Evolutionary conservation across 1,140 invertebrate species (phyloP).

Genomic region (Odontomachus brunneus): DNA sequence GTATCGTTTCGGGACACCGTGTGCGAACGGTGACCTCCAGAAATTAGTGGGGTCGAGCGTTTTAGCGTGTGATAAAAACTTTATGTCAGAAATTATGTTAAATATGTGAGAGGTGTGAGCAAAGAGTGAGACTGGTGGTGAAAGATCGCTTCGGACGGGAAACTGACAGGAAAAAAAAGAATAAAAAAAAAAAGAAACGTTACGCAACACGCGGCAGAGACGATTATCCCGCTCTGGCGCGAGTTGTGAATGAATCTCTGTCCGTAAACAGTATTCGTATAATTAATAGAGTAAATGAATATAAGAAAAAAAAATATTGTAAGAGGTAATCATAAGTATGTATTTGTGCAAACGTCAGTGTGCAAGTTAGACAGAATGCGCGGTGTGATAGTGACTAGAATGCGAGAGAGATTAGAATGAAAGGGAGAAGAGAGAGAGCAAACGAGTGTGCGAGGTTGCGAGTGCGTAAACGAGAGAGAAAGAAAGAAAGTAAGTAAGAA

Average conservation of each 20-base stretch:
- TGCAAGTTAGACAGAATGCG: slow-evolving; percentile 69
- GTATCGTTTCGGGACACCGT: slow-evolving; percentile 33
- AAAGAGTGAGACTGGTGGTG: slow-evolving; percentile 42
- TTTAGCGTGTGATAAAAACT: slow-evolving; percentile 76
- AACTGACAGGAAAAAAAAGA: background rate
- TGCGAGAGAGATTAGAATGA: slow-evolving; percentile 46
- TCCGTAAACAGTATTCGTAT: slow-evolving; percentile 86
- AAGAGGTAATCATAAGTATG: slow-evolving; percentile 84
- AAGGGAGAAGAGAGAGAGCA: slow-evolving; percentile 27
- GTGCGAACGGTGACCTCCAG: slow-evolving; percentile 22
- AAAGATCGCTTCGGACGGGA: slow-evolving; percentile 42
- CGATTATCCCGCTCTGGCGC: slow-evolving; percentile 79
- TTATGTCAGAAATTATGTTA: slow-evolving; percentile 65
- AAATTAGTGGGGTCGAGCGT: slow-evolving; percentile 14
- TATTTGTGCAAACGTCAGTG: slow-evolving; percentile 80
- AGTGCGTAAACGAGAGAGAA: slow-evolving; percentile 19
- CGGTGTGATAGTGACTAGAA: slow-evolving; percentile 33
- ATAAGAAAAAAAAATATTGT: slow-evolving; percentile 82
- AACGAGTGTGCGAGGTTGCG: slow-evolving; percentile 43
- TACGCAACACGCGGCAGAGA: slow-evolving; percentile 79
- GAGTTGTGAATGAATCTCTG: slow-evolving; percentile 86
- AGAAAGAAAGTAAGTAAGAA: slow-evolving; percentile 13
- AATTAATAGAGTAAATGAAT: slow-evolving; percentile 85
- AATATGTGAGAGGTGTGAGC: slow-evolving; percentile 43
- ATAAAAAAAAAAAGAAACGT: slow-evolving; percentile 61